These are phyloP conservation scores for Emydocephalus ijimae DNA, from an alignment of 2,113 vertebrate species.

Conservation along the genomic window DNA sequence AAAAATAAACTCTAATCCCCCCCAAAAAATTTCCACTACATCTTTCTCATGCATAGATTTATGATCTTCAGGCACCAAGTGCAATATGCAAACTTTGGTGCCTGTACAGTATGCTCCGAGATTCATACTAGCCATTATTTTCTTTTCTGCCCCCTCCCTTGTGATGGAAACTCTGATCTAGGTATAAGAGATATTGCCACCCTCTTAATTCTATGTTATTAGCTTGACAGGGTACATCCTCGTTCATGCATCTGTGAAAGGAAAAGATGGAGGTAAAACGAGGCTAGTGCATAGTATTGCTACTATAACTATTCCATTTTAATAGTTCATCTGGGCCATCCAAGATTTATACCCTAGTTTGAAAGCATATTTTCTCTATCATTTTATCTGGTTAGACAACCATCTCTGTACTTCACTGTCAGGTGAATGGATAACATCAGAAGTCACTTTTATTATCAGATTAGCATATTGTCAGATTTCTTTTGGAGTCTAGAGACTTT, in stretches of 20 bases:
- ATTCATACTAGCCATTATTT: conserved; percentile 61
- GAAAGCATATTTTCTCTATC: conserved; percentile 74
- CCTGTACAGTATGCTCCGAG: conserved; percentile 54
- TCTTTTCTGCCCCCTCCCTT: conserved; percentile 46
- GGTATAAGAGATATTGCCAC: conserved; percentile 40
- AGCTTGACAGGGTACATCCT: conserved; percentile 54
- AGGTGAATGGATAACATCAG: conserved; percentile 71
- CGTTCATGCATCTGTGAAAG: conserved; percentile 51
- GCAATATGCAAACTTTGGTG: conserved; percentile 87
- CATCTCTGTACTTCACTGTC: conserved; percentile 73
- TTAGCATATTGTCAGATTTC: conserved; percentile 77
- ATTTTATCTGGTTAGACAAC: conserved; percentile 74
- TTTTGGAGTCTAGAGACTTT: conserved; percentile 68
- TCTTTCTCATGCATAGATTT: conserved; percentile 91
- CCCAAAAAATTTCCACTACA: conserved; percentile 93
- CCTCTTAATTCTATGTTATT: conserved; percentile 31
- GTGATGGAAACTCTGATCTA: conserved; percentile 58
- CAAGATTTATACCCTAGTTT: conserved; percentile 72
- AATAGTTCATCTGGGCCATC: conserved; percentile 62
- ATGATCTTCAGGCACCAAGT: conserved; percentile 84
- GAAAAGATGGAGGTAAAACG: conserved; percentile 48
- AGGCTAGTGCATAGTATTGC: conserved; percentile 56
- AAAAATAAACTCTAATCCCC: conserved; percentile 94
- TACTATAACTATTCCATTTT: conserved; percentile 54
- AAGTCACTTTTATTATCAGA: conserved; percentile 68